Evolutionary conservation across 2,797 vertebrate genomes (phyloP), one percentile per base, ranked within the genome.

Genomic region (Leptodactylus fallax): DNA sequence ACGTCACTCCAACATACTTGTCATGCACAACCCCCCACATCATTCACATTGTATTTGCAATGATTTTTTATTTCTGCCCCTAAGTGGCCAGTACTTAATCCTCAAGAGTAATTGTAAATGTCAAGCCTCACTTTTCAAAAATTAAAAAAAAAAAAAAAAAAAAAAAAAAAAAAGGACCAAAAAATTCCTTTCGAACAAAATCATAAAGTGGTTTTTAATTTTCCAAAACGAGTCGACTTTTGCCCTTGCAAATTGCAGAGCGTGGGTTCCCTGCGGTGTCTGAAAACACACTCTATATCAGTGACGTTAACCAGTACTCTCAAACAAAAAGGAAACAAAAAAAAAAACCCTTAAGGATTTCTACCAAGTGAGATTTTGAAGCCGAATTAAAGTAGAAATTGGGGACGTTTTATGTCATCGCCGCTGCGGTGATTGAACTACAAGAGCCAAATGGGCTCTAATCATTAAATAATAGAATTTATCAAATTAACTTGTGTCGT

Each of bases 241-340:
- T 61, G 49, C 71, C 7, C 58, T 58, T 49, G 47, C 45, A 77
- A 58, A 83, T 7, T 80, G 47, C 2, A 10, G 8, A 60, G 63
- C 81, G 69, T 1, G n/a, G 77, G 53, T 17, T 7, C 21, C 72
- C 88, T 10, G 51, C 25, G 71, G 87, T 74, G 79, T 81, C 82
- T 69, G 58, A 61, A 51, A 84, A 69, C 83, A 83, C 19, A 89
- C 87, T 91, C 88, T 71, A 1, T 79, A 88, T 89, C 78, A 65
- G 3, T 86, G 86, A 91, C 71, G 90, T 86, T 77, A 86, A 1
- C 0, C 53, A 90, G 83, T 27, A 13, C n/a, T 92, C 88, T 90
- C 85, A 19, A 65, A 65, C 51, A 23, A 53, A 25, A 49, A 67
- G 17, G 53, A 14, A 58, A 17, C 12, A 17, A 55, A 14, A 49